Base-by-base conservation (phyloP, 2,113 vertebrate genomes). In the Aspidoscelis tigris region DNA sequence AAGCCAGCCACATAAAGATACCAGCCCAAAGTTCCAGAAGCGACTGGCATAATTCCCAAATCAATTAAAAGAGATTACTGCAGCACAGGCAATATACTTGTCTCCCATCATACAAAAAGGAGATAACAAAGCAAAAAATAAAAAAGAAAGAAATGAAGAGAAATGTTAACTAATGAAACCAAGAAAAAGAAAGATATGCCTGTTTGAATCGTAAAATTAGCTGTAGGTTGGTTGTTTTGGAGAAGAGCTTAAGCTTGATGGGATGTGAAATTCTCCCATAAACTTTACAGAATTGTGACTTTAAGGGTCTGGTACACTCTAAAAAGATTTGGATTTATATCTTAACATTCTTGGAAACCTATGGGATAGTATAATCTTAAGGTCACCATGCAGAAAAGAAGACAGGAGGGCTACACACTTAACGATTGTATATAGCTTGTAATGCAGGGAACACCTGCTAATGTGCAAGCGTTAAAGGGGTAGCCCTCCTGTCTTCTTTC, bases 1-100 rank as follows among this genome's bases (percentile, higher is more conserved):
- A 89, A 94, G 93, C 93, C 94, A 93, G 73, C 86, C 84, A 86
- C 84, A 89, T 87, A 92, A 92, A 94, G 90, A 93, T 86, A 91
- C 89, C 92, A 92, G 83, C 68, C 41, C 58, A 88, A 81, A 88
- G 91, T 92, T 93, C 89, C 87, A 88, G 92, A 94, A 87, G 87
- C 91, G 68, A 88, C 58, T 95, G 95, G 95, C 93, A 92, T 86
- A 91, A 58, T 89, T 95, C 90, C 94, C 92, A 90, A 92, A 93
- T 95, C 94, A 95, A 94, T 96, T 95, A 95, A 80, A 58, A 91
- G 93, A 93, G 87, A 95, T 93, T 93, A 86, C 84, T 94, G 88
- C 84, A 89, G 85, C 87, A 86, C 5, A 92, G 79, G 70, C 89
- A 92, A 85, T 80, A 89, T 78, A 89, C n/a, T 85, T 88, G 50